Conservation (phyloP, 2,888 invertebrate species). For the Eilema caniola region DNA sequence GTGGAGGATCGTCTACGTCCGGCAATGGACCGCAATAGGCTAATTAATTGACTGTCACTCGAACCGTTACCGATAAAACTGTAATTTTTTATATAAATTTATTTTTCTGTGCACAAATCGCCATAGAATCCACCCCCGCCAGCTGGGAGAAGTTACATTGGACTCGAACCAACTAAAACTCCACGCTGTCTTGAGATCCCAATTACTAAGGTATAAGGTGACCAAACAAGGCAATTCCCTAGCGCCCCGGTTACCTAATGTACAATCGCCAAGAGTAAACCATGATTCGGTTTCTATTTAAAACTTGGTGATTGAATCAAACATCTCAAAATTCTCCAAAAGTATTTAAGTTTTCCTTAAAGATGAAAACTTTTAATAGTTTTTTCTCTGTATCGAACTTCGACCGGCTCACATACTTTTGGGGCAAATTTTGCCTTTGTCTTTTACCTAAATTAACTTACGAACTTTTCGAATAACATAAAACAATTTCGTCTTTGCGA, state of each 20-base stretch:
- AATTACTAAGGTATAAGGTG: no score
- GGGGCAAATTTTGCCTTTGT: conserved; percentile 1
- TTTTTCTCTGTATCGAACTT: neutral
- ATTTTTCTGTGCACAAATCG: no score
- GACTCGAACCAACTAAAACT: no score
- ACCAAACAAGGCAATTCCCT: no score
- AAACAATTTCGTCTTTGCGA: neutral
- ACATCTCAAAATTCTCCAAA: conserved; percentile 2
- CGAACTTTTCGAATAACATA: conserved; percentile 1
- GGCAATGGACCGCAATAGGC: no score
- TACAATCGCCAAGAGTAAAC: neutral
- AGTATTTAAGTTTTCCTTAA: neutral
- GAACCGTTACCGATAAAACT: no score
- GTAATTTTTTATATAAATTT: no score
- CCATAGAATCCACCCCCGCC: no score
- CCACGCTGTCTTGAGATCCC: no score
- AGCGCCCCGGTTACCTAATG: neutral
- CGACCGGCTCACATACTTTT: neutral
- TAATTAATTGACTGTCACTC: no score
- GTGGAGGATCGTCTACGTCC: no score
- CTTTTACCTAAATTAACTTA: conserved; percentile 7
- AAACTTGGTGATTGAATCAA: conserved; percentile 4
- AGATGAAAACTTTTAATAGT: conserved; percentile 2
- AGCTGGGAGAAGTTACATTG: no score
- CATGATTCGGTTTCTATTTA: neutral